phyloP scores from a whole-genome alignment of 2,113 vertebrate genomes.

The Chloropsis cyanopogon region DNA sequence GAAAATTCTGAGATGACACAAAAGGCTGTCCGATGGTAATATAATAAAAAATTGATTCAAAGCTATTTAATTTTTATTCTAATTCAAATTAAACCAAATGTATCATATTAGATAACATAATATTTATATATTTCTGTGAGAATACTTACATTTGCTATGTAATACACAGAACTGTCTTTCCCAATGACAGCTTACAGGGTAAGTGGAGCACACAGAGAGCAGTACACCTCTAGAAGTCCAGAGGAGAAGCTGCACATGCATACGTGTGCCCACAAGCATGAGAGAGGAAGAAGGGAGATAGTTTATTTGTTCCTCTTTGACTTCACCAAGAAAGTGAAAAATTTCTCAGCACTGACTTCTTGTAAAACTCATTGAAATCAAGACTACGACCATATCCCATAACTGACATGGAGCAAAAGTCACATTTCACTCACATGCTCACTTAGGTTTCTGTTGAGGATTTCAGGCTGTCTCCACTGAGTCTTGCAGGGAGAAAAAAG shows the following conservation, averaged over 20 bases:
- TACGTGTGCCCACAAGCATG: neutral
- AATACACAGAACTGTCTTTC: neutral
- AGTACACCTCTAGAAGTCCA: neutral
- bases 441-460: neutral
- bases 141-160: neutral
- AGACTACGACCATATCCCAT: neutral
- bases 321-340: neutral
- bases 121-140: neutral
- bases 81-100: neutral
- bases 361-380: conserved; percentile 35
- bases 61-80: neutral
- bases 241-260: neutral
- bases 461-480: neutral
- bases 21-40: neutral
- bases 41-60: neutral
- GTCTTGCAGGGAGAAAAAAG: neutral
- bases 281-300: neutral
- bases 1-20: neutral
- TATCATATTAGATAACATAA: neutral
- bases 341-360: neutral
- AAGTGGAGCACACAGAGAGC: neutral
- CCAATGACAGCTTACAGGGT: neutral
- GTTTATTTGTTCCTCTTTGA: neutral
- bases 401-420: neutral
- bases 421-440: neutral